These are phyloP conservation scores for Gymnorhina tibicen DNA, from an alignment of 2,113 vertebrate genomes.

Conservation along the genomic window DNA sequence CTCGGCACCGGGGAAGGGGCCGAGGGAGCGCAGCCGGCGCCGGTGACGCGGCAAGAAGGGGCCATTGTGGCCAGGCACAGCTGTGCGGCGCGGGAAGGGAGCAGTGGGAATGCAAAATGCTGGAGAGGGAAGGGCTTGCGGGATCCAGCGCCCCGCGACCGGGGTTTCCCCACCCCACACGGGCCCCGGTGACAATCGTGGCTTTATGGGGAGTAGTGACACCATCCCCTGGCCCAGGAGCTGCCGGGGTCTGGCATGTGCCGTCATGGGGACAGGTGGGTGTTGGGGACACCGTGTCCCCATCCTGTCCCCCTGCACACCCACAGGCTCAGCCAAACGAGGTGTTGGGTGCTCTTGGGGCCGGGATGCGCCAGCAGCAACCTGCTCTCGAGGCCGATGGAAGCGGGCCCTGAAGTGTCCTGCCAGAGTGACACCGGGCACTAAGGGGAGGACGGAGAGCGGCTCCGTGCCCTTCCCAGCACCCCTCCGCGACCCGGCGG, in stretches of 20 bases:
- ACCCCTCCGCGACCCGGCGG: fast-evolving
- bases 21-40: background rate
- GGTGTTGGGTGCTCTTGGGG: fast-evolving
- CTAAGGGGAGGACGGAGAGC: background rate
- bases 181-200: background rate
- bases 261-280: fast-evolving
- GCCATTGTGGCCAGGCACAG: slow-evolving; percentile 36
- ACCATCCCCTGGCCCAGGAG: background rate
- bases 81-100: background rate
- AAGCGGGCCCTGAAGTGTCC: fast-evolving
- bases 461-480: background rate
- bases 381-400: background rate
- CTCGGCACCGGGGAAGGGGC: background rate
- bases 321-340: fast-evolving
- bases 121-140: background rate
- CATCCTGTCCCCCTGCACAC: background rate
- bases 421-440: background rate
- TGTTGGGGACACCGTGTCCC: background rate
- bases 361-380: background rate
- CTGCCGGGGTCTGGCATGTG: background rate
- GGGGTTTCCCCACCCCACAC: background rate
- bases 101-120: background rate
- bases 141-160: background rate
- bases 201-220: background rate
- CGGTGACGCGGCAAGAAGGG: slow-evolving; percentile 30